A percentile compares a stretch with the other conserved stretches of the same genome.
phyloP scores from a whole-genome alignment of 2,113 vertebrate genomes.

The Chionis minor region DNA sequence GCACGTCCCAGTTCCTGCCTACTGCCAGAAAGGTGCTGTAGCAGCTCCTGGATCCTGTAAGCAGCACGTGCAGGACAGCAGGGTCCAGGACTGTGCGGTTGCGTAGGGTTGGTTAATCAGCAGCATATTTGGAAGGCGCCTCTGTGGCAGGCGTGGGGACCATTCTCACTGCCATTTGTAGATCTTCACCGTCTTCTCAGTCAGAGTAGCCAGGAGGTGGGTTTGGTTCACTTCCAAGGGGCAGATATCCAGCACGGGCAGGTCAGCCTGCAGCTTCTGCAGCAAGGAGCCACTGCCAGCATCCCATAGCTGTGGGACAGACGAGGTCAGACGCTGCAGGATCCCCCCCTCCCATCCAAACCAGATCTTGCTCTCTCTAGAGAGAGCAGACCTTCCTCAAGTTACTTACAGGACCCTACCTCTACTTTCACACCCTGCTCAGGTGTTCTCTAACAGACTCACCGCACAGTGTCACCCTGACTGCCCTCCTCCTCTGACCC shows the following conservation, averaged over 20 bases:
- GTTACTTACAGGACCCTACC: not conserved
- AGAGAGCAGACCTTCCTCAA: not conserved
- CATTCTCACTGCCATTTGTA: constrained; percentile 88
- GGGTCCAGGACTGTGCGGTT: too few species aligned
- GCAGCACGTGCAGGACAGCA: not conserved
- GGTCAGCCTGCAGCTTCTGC: constrained; percentile 87
- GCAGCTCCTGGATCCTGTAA: not conserved
- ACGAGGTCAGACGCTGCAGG: not conserved
- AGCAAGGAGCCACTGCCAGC: constrained; percentile 84
- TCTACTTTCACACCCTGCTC: not conserved
- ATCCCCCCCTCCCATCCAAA: not conserved
- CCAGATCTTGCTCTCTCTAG: not conserved
- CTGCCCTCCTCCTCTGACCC: not conserved
- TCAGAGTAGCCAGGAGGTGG: constrained; percentile 87
- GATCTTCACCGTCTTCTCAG: constrained; percentile 89
- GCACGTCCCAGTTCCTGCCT: not conserved
- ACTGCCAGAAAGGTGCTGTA: not conserved
- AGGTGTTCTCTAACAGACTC: not conserved
- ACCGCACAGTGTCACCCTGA: not conserved
- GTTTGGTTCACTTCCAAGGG: constrained; percentile 84
- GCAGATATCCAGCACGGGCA: constrained; percentile 90
- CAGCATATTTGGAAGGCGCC: not conserved
- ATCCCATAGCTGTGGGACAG: constrained; percentile 87
- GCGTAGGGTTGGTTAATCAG: not conserved
- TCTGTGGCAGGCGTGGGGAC: rapidly evolving